Evolutionary conservation across 2,888 invertebrate species (phyloP), one percentile per base, ranked within the genome.

Genomic region (Antheraea assamensis): DNA sequence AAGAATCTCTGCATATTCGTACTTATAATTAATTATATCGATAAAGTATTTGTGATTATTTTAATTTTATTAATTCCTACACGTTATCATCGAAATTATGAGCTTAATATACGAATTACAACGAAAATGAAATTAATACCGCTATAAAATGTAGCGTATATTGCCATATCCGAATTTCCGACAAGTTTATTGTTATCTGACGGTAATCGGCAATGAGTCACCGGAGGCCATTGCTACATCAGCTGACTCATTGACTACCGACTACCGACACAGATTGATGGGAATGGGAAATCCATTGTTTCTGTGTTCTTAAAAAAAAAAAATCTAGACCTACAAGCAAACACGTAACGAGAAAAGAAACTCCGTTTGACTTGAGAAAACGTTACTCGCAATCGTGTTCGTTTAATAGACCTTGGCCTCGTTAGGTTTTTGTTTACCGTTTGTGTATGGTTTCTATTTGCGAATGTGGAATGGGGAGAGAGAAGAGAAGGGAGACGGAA

Each of bases 261-360:
- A 88, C 79, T 80, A 80, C 75, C 79, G 79, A 76, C 79, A 74
- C 74, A 79, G 82, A 82, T 84, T 86, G 88, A 85, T 88, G 87
- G 86, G 88, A 90, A 88, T 88, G 90, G 89, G 87, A 91, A 91
- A 89, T 83, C 87, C 87, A 92, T 93, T 93, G 92, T 92, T 88
- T 87, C 86, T 84, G 79, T 81, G 85, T 89, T 88, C 87, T 88
- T 88, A 87, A 88, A 88, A 52, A 88, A 52, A 88, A 88, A 66
- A 73, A 70, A 73, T 73, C 61, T 71, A 73, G 61, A 74, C 70
- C 72, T 35, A 72, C 70, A 72, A n/a, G n/a, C n/a, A n/a, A n/a
- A 74, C 30, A 74, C 74, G 61, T 74, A 66, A 74, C 47, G 58
- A 58, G 49, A 73, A 73, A 71, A 66, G 64, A 73, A 73, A 73